phyloP scores from a whole-genome alignment of 2,113 vertebrate species.

The Scopus umbretta region DNA sequence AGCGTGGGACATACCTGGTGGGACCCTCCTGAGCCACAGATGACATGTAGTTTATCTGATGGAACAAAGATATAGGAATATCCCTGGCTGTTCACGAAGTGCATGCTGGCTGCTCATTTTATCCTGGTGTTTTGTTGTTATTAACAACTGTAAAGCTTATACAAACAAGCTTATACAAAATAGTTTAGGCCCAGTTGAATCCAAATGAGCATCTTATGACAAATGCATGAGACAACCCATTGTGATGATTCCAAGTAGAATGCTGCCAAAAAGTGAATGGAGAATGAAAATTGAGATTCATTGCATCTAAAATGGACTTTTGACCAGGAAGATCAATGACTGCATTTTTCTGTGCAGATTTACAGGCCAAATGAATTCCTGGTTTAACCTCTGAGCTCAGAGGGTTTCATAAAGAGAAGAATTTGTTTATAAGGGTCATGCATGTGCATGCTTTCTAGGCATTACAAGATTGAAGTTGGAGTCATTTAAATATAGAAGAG shows the following conservation, averaged over 20 bases:
- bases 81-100: background rate
- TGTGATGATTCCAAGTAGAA: background rate
- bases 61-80: background rate
- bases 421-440: background rate
- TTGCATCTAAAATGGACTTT: background rate
- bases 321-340: background rate
- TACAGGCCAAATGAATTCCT: background rate
- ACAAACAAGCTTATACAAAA: background rate
- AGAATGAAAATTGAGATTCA: conserved; percentile 7
- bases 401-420: background rate
- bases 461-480: background rate
- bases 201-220: background rate
- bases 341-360: background rate
- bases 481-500: background rate
- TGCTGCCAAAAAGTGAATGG: background rate
- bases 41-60: background rate
- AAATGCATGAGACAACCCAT: background rate
- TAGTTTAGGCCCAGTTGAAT: background rate
- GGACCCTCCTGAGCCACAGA: background rate
- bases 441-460: background rate
- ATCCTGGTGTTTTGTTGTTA: background rate
- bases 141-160: background rate
- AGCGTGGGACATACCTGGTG: accelerated
- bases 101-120: background rate
- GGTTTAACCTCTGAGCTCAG: conserved; percentile 6